phyloP scores from a whole-genome alignment of 2,888 invertebrate species.

The Clunio marinus region DNA sequence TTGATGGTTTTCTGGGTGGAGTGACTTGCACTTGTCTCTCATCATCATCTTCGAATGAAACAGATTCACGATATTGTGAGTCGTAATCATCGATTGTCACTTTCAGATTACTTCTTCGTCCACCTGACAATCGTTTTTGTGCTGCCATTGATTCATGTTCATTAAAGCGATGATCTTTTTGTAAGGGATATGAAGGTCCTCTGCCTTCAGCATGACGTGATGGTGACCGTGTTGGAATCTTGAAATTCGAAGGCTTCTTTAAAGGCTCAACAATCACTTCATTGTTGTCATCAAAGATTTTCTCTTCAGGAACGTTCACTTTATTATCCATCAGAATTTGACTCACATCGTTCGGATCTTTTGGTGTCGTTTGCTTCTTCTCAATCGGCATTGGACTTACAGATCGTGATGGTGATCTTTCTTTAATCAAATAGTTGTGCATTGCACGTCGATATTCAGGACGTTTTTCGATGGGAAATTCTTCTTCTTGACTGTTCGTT shows the following conservation, averaged over 20 bases:
- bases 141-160: background rate
- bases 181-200: constrained; percentile 27
- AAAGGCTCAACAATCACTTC: constrained; percentile 33
- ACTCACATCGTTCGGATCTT: constrained; percentile 25
- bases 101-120: constrained; percentile 3
- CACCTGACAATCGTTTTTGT: background rate
- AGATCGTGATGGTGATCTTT: constrained; percentile 31
- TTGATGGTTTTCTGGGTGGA: no score
- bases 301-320: constrained; percentile 29
- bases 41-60: background rate
- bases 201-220: background rate
- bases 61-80: background rate
- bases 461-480: constrained; percentile 45
- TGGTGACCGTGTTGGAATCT: constrained; percentile 34
- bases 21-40: background rate
- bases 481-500: constrained; percentile 28
- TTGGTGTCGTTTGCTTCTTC: background rate
- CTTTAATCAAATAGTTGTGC: constrained; percentile 29
- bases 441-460: constrained; percentile 49
- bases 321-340: constrained; percentile 30
- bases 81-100: constrained; percentile 18
- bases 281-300: constrained; percentile 26
- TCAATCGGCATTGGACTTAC: background rate
- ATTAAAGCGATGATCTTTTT: constrained; percentile 21
- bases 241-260: constrained; percentile 22